Base-by-base conservation (phyloP, 2,113 vertebrate genomes). In the Cinclus cinclus region DNA sequence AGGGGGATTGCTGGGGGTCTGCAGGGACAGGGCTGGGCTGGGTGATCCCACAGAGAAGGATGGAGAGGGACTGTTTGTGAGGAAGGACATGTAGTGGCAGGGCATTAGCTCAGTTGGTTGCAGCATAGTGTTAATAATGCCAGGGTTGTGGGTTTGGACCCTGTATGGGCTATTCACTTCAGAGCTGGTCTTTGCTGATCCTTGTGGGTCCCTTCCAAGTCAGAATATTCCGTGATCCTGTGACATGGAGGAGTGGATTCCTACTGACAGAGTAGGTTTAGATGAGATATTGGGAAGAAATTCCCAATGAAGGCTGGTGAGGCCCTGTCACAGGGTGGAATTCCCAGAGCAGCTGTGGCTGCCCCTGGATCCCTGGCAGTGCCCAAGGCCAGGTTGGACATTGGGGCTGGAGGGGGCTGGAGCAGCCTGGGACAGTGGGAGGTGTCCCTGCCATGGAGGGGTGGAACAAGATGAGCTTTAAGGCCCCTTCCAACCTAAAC, bases 391-490 rank as follows among this genome's bases (percentile, higher is more conserved):
- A 42, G 53, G 39, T 0, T 69, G 55, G 55, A 39, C 6, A 7
- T 0, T 60, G 12, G 27, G 53, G 11, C 22, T 2, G 69, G n/a
- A n/a, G n/a, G n/a, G n/a, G n/a, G n/a, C n/a, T n/a, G 59, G 59
- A 74, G 49, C n/a, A 56, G n/a, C n/a, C 50, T 56, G 64, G 56
- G 13, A 20, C 3, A 15, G 23, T 30, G 41, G 28, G 0, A 62
- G 41, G 13, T 16, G 55, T 41, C 47, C 47, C 39, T 87, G 46
- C 20, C 49, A 25, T 49, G 35, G 30, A 28, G 23, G 17, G 3
- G 18, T 28, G n/a, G 15, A 2, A 58, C 0, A 0, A 2, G 30
- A 30, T 58, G 60, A 2, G 5, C 13, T 58, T 58, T 50, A 63
- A 63, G 30, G 30, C 4, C 25, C 25, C 11, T 88, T 64, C 42